phyloP scores from a whole-genome alignment of 1,140 invertebrate species.

The Ips nitidus region DNA sequence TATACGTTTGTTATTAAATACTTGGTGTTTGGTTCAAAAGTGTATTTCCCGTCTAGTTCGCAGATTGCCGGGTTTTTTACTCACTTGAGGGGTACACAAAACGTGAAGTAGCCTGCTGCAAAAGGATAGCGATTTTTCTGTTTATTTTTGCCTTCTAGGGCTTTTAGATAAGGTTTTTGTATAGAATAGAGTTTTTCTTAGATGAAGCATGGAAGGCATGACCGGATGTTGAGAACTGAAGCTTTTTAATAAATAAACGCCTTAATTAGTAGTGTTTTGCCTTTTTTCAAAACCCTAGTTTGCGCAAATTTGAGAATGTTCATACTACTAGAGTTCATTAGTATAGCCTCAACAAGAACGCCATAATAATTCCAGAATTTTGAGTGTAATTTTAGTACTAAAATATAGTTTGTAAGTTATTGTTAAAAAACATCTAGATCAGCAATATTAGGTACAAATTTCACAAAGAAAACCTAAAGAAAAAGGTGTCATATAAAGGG shows the following conservation, averaged over 20 bases:
- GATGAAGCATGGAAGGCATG: conserved; percentile 5
- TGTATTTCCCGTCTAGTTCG: neutral
- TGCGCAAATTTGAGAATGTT: too few species aligned
- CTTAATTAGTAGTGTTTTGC: too few species aligned
- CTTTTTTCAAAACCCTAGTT: too few species aligned
- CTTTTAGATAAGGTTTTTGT: neutral
- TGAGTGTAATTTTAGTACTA: too few species aligned
- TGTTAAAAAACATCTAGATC: too few species aligned
- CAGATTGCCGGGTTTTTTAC: neutral
- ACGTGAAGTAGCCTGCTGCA: conserved; percentile 1
- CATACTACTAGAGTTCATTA: too few species aligned
- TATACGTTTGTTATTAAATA: neutral
- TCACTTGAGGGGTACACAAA: neutral
- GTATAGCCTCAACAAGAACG: too few species aligned
- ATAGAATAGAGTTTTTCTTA: conserved; percentile 13
- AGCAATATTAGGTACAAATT: too few species aligned
- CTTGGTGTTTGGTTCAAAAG: neutral
- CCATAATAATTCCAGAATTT: too few species aligned
- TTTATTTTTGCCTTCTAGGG: neutral
- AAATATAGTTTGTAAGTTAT: too few species aligned
- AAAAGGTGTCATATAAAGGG: too few species aligned
- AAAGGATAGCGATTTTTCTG: neutral
- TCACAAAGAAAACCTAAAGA: too few species aligned
- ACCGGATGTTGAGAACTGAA: neutral
- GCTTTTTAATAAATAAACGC: conserved; percentile 1